phyloP scores from a whole-genome alignment of 1,140 invertebrate species.

The Zaprionus inermis region DNA sequence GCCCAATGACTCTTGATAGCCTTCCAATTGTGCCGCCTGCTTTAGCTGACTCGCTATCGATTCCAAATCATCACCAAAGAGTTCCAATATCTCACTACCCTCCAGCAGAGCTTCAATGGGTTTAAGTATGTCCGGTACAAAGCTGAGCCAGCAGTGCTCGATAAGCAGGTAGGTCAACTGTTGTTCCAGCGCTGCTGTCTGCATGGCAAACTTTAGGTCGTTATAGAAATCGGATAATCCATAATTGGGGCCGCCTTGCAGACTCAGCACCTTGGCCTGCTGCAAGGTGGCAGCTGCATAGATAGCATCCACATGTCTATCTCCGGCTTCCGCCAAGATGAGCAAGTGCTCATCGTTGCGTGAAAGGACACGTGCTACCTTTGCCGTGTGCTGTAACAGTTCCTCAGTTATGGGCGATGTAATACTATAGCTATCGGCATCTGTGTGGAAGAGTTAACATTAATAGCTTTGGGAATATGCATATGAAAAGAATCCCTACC shows the following conservation, averaged over 20 bases:
- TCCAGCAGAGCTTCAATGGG: constrained; percentile 85
- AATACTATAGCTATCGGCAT: constrained; percentile 79
- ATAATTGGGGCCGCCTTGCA: constrained; percentile 71
- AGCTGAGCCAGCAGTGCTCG: constrained; percentile 88
- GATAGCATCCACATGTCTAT: constrained; percentile 90
- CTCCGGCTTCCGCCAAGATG: constrained; percentile 90
- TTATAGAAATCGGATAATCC: constrained; percentile 83
- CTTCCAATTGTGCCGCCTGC: constrained; percentile 81
- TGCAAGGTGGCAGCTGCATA: constrained; percentile 90
- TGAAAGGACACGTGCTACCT: constrained; percentile 87
- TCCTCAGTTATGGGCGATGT: constrained; percentile 88
- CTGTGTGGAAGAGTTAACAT: constrained; percentile 23
- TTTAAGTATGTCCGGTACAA: constrained; percentile 89
- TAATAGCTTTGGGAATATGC: neutral
- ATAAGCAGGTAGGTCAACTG: constrained; percentile 91
- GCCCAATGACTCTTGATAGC: constrained; percentile 81
- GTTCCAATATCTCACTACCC: constrained; percentile 82
- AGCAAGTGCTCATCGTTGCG: constrained; percentile 88
- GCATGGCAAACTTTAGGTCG: constrained; percentile 88
- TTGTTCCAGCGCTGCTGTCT: constrained; percentile 91
- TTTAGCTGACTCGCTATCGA: constrained; percentile 77
- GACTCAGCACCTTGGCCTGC: constrained; percentile 87
- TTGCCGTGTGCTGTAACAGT: constrained; percentile 87
- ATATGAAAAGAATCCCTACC: neutral
- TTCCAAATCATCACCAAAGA: constrained; percentile 83